Evolutionary conservation across 2,797 vertebrate genomes (phyloP).

Genomic region (Dallia pectoralis): DNA sequence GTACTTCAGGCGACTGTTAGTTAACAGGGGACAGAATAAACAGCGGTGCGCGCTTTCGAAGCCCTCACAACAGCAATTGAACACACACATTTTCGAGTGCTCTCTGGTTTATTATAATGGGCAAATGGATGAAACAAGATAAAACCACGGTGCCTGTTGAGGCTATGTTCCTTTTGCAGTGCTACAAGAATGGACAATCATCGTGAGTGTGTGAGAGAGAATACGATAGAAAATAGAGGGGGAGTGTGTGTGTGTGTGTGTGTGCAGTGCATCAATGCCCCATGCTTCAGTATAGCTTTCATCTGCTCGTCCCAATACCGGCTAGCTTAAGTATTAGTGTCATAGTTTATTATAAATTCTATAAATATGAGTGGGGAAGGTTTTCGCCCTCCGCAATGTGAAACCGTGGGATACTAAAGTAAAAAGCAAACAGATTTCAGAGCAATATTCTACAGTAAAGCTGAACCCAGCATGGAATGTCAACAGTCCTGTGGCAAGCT

Average conservation of each 20-base stretch:
- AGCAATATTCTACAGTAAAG: background rate
- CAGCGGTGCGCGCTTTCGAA: conserved; percentile 49
- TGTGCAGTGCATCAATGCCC: background rate
- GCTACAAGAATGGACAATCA: conserved; percentile 6
- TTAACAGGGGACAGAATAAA: conserved; percentile 47
- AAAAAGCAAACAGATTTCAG: too few relatives aligned
- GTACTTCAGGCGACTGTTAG: background rate
- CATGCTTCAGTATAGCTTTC: background rate
- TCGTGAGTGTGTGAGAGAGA: conserved; percentile 5
- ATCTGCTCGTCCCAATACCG: background rate
- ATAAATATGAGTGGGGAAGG: background rate
- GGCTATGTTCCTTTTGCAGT: conserved; percentile 33
- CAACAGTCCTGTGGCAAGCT: background rate
- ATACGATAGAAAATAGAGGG: background rate
- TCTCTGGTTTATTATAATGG: conserved; percentile 46
- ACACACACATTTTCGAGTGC: conserved; percentile 54
- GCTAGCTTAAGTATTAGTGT: background rate
- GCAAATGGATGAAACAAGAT: conserved; percentile 37
- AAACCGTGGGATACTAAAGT: background rate
- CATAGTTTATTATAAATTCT: background rate
- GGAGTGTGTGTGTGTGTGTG: background rate
- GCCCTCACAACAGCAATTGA: conserved; percentile 38
- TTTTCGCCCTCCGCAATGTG: background rate
- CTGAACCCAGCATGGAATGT: background rate
- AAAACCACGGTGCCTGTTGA: conserved; percentile 47